phyloP scores from a whole-genome alignment of 2,888 invertebrate genomes.

The Mythimna lalbum region DNA sequence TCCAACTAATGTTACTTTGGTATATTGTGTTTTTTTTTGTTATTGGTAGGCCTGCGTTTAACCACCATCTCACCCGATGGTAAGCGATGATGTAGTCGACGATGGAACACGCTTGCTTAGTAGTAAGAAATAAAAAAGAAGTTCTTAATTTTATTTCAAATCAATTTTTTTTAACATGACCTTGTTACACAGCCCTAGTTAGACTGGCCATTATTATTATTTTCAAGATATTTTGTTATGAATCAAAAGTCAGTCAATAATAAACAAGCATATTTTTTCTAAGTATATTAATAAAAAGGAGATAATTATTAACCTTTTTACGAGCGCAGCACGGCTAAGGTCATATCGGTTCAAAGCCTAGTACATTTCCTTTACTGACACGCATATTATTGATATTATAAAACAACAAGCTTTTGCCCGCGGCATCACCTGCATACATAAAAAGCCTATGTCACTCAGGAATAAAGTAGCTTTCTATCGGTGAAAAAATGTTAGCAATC shows the following conservation, averaged over 20 bases:
- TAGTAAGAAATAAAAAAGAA: too few species aligned
- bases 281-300: background rate
- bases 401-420: too few species aligned
- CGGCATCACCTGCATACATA: too few species aligned
- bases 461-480: too few species aligned
- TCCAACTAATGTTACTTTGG: background rate
- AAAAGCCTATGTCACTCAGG: too few species aligned
- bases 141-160: background rate
- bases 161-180: background rate
- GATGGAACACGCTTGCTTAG: too few species aligned
- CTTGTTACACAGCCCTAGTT: background rate
- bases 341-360: slow-evolving; percentile 47
- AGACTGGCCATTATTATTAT: too few species aligned
- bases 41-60: too few species aligned
- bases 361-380: slow-evolving; percentile 65
- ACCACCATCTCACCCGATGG: too few species aligned
- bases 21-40: too few species aligned
- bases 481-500: too few species aligned
- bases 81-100: too few species aligned
- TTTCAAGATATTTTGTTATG: background rate
- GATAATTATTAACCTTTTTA: slow-evolving; percentile 18
- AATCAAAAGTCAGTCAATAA: background rate
- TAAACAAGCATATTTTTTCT: background rate
- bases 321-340: slow-evolving; percentile 39
- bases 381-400: slow-evolving; percentile 53